Evolutionary conservation across 2,797 vertebrate species (phyloP).

Genomic region (Bothrops alternatus): DNA sequence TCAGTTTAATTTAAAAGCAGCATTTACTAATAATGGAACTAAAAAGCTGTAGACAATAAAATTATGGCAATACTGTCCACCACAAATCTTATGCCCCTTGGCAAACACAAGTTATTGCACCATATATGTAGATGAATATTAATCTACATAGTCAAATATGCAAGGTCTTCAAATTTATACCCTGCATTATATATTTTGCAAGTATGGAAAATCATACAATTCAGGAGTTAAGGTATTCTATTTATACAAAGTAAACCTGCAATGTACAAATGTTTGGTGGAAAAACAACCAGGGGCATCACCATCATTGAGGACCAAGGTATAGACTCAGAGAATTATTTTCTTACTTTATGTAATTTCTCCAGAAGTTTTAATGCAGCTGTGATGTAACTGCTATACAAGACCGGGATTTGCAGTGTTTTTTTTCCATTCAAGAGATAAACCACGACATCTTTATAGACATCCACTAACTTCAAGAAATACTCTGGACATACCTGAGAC

Average conservation of each 20-base stretch:
- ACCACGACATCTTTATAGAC: slow-evolving; percentile 93
- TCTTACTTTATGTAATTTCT: slow-evolving; percentile 93
- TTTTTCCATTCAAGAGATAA: slow-evolving; percentile 88
- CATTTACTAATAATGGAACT: neutral
- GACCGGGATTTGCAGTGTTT: slow-evolving; percentile 85
- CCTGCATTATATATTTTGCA: neutral
- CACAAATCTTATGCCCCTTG: neutral
- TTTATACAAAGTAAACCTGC: neutral
- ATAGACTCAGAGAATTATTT: neutral
- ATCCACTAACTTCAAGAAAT: slow-evolving; percentile 90
- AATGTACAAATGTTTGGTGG: neutral
- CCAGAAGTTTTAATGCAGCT: slow-evolving; percentile 86
- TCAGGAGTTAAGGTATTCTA: neutral
- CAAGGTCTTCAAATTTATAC: neutral
- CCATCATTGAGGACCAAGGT: neutral
- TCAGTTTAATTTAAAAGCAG: neutral
- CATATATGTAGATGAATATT: neutral
- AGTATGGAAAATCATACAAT: neutral
- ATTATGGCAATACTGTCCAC: neutral
- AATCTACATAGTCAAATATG: neutral
- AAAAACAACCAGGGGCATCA: neutral
- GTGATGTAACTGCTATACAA: slow-evolving; percentile 91
- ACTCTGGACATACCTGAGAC: slow-evolving; percentile 85
- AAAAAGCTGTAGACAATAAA: neutral
- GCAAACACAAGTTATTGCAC: neutral